A percentile compares a stretch with the other conserved stretches of the same genome.
Conservation (phyloP, 1,140 invertebrate genomes). For the Vanessa atalanta region DNA sequence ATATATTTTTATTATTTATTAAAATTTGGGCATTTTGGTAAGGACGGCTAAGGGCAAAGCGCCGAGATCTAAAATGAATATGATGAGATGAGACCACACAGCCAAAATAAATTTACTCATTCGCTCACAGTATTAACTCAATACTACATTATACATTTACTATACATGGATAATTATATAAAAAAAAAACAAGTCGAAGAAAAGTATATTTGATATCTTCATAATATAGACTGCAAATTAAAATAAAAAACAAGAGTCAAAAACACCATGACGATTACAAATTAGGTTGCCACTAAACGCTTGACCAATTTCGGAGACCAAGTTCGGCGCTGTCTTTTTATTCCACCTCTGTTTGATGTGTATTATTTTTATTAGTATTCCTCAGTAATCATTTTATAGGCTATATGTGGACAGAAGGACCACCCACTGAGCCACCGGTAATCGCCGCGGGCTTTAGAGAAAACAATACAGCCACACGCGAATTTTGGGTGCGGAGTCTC, state of each 20-base stretch:
- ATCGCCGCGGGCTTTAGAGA: constrained; percentile 35
- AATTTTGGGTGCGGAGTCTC: constrained; percentile 24
- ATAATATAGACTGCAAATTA: too few species aligned
- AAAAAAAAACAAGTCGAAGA: too few species aligned
- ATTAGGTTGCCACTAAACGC: constrained; percentile 21
- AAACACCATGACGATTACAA: constrained; percentile 14
- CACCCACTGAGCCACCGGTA: constrained; percentile 51
- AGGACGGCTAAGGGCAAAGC: too few species aligned
- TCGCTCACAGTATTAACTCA: too few species aligned
- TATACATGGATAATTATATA: too few species aligned
- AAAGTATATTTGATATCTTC: too few species aligned
- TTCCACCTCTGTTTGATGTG: constrained; percentile 10
- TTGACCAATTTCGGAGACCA: constrained; percentile 14
- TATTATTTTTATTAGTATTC: constrained; percentile 31
- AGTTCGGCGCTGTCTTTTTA: constrained; percentile 6
- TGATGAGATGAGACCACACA: too few species aligned
- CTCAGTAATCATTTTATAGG: constrained; percentile 43
- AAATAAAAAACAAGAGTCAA: not conserved
- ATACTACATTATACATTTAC: too few species aligned
- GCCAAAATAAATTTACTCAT: too few species aligned
- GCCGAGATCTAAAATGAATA: too few species aligned
- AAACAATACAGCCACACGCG: constrained; percentile 51
- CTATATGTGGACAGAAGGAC: constrained; percentile 45
- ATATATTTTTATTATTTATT: too few species aligned
- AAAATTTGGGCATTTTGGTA: too few species aligned